These are phyloP conservation scores for Sturmia bella DNA, from an alignment of 2,888 invertebrate genomes.

Conservation along the genomic window DNA sequence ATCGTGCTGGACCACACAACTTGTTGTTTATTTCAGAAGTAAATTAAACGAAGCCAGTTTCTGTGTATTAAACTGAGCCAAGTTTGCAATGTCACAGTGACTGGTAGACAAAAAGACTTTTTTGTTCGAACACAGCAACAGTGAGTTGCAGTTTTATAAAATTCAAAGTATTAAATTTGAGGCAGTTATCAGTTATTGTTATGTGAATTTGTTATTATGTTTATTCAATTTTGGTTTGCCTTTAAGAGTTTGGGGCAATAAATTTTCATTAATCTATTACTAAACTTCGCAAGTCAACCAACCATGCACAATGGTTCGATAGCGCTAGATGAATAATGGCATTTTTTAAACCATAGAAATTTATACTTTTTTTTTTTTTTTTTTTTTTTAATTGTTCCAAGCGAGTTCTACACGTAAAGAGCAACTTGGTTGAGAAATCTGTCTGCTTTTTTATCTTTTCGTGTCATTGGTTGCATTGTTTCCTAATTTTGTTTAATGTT, in stretches of 20 bases:
- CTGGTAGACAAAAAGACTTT: neutral
- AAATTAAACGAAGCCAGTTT: slow-evolving; percentile 25
- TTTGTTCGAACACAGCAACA: neutral
- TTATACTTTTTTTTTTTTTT: slow-evolving; percentile 32
- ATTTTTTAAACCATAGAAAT: slow-evolving; percentile 44
- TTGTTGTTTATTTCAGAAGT: neutral
- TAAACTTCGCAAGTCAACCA: neutral
- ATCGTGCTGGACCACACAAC: slow-evolving; percentile 10
- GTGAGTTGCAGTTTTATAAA: slow-evolving; percentile 17
- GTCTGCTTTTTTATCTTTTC: slow-evolving; percentile 36
- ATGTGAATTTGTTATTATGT: neutral
- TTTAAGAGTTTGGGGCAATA: slow-evolving; percentile 49
- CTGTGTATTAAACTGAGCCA: slow-evolving; percentile 5
- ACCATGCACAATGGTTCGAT: slow-evolving; percentile 21
- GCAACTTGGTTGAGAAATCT: slow-evolving; percentile 14
- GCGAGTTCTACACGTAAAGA: slow-evolving; percentile 34
- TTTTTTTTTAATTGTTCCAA: slow-evolving; percentile 7
- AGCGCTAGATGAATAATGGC: slow-evolving; percentile 23
- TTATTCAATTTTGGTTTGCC: slow-evolving; percentile 32
- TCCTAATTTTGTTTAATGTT: neutral
- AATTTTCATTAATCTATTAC: slow-evolving; percentile 66
- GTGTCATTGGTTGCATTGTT: slow-evolving; percentile 57
- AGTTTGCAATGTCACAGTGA: slow-evolving; percentile 50
- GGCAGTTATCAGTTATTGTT: slow-evolving; percentile 62
- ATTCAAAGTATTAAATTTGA: slow-evolving; percentile 34